Base-by-base conservation (phyloP, 2,797 vertebrate species). In the Hyperoplus immaculatus region DNA sequence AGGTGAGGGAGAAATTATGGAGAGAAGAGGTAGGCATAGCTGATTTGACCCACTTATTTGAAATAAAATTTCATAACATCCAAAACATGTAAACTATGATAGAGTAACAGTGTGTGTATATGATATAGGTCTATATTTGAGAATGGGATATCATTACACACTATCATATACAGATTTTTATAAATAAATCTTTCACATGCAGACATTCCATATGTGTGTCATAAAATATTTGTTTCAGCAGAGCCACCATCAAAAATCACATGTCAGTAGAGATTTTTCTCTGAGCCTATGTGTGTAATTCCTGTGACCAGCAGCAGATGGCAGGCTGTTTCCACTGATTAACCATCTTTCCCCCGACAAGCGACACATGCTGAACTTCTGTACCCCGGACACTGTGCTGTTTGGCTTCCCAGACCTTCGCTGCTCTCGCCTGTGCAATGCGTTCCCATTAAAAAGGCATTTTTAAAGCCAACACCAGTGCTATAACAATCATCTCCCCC, bases 401-500 rank as follows among this genome's bases (percentile, higher is more conserved):
- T 89, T 29, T 88, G 89, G 89, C 88, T 94, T 91, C 89, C 89
- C 83, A 93, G 92, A 92, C 90, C 90, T 29, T 93, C 78, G 49
- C 72, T 89, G 90, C 89, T 93, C 90, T 92, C 73, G 93, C 93
- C 92, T 95, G 93, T 94, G 94, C 95, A 95, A 95, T 78, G 89
- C 93, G 91, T 94, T 94, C 92, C 93, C 93, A 94, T 95, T 95
- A 94, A 95, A 95, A 94, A 94, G 91, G 86, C 85, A 88, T 94
- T 95, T 95, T 95, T 94, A 94, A 95, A 95, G 92, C 91, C 93
- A 95, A 92, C 93, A 92, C 92, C 88, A 94, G 88, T 86, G 92
- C 94, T 94, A 94, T 95, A 95, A 95, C 94, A 93, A 95, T 96
- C 94, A 95, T 94, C 93, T 93, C 89, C 91, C 88, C 80, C 29